Percentiles rank a stretch among this genome's conserved stretches.
These are phyloP conservation scores for Rhinogobius similis DNA, from an alignment of 2,113 vertebrate genomes.

Conservation along the genomic window DNA sequence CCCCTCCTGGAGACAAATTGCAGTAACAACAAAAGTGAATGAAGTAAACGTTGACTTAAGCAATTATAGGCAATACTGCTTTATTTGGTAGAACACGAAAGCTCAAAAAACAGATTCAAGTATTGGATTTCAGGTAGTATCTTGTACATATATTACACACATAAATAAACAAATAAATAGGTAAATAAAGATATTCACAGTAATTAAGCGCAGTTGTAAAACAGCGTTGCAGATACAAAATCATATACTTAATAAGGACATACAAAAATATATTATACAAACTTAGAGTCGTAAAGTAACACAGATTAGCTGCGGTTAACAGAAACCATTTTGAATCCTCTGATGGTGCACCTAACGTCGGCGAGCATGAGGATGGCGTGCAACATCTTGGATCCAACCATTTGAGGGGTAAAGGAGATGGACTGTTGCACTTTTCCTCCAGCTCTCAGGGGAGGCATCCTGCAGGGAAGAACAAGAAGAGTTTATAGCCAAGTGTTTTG, in stretches of 20 bases:
- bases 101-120: neutral
- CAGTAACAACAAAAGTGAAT: slow-evolving; percentile 5
- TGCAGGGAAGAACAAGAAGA: slow-evolving; percentile 20
- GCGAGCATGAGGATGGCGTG: slow-evolving; percentile 57
- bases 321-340: slow-evolving; percentile 65
- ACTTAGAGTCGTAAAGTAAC: neutral
- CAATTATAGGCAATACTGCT: neutral
- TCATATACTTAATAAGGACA: neutral
- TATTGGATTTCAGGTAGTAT: neutral
- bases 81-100: slow-evolving; percentile 20
- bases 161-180: slow-evolving; percentile 24
- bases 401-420: slow-evolving; percentile 50
- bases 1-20: slow-evolving; percentile 39
- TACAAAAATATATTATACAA: neutral
- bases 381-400: slow-evolving; percentile 64
- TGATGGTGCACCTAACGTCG: slow-evolving; percentile 33
- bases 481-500: neutral
- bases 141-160: neutral
- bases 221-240: no score
- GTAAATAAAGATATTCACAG: slow-evolving; percentile 33
- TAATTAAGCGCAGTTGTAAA: no score
- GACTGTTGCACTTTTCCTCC: slow-evolving; percentile 41
- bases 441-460: slow-evolving; percentile 46
- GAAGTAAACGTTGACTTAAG: neutral
- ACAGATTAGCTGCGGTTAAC: slow-evolving; percentile 36